These are phyloP conservation scores for Polyommatus iphigenia DNA, from an alignment of 2,888 invertebrate genomes.

Conservation along the genomic window DNA sequence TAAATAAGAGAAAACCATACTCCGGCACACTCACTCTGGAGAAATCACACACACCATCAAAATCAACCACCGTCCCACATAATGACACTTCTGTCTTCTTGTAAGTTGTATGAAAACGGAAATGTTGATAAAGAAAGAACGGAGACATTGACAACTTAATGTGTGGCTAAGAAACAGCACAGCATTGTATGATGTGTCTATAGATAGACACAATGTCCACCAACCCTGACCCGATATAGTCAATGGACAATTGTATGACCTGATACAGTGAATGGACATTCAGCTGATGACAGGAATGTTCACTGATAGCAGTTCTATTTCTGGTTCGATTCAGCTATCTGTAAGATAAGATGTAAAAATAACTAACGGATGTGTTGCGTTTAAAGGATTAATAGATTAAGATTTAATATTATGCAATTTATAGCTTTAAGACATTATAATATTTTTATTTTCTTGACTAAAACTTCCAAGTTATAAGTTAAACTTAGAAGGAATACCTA, in stretches of 20 bases:
- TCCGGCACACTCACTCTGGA: no score
- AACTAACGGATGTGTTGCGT: neutral
- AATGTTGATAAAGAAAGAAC: no score
- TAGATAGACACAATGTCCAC: neutral
- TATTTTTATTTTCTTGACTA: neutral
- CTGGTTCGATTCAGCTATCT: neutral
- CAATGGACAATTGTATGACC: neutral
- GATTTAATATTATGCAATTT: neutral
- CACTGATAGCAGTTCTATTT: neutral
- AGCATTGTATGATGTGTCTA: neutral
- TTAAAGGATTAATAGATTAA: neutral
- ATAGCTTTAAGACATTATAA: neutral
- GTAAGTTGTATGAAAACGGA: no score
- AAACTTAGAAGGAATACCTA: no score
- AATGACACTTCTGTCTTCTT: no score
- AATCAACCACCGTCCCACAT: no score
- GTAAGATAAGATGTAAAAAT: neutral
- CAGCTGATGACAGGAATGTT: neutral
- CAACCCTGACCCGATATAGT: neutral
- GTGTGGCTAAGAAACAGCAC: neutral
- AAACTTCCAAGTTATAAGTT: neutral
- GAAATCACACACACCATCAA: no score
- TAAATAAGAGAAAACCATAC: no score
- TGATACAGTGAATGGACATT: neutral
- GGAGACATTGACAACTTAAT: neutral